Conservation (phyloP, 2,888 invertebrate genomes). For the Mantis religiosa region DNA sequence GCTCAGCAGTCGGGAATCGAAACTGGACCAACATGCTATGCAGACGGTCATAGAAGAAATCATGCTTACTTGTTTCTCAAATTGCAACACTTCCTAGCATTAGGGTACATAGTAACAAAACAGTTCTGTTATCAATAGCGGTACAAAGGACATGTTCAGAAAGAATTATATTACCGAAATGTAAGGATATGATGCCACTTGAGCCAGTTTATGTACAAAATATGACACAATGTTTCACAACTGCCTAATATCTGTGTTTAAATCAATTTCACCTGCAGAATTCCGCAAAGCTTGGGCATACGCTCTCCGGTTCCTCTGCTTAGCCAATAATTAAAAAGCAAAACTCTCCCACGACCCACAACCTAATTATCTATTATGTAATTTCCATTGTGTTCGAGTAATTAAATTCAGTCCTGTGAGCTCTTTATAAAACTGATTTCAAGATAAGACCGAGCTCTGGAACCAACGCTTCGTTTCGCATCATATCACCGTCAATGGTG, state of each 20-base stretch:
- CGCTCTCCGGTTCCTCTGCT: background rate
- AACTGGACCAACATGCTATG: no score
- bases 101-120: no score
- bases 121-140: no score
- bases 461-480: background rate
- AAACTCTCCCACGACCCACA: slow-evolving; percentile 7
- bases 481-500: background rate
- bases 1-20: no score
- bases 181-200: no score
- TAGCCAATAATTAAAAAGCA: slow-evolving; percentile 9
- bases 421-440: background rate
- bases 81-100: no score
- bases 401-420: slow-evolving; percentile 9
- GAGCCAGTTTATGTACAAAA: background rate
- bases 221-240: background rate
- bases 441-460: background rate
- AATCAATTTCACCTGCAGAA: background rate
- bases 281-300: background rate
- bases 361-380: background rate
- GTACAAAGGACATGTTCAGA: no score
- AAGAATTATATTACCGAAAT: no score
- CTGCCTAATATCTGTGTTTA: background rate
- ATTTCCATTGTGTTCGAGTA: slow-evolving; percentile 8
- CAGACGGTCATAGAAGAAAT: no score
- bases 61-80: no score